These are phyloP conservation scores for Globodera ellingtonae DNA, from an alignment of 1,140 invertebrate species.

Conservation along the genomic window DNA sequence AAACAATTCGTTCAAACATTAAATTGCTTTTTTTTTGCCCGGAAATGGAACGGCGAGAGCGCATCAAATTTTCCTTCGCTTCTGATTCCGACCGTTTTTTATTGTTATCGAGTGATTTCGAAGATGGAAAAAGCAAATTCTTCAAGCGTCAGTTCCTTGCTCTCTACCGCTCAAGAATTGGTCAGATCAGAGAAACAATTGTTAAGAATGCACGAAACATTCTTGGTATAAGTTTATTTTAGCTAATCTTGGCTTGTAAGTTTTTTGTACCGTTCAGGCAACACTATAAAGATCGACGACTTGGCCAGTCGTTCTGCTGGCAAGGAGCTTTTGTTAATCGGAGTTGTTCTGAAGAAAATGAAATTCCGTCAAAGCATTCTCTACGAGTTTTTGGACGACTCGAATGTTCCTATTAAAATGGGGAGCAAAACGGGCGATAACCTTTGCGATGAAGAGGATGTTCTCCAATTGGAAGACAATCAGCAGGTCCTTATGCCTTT, in stretches of 20 bases:
- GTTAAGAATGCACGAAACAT: constrained; percentile 24
- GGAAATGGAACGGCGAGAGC: background rate
- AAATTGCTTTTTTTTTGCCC: no score
- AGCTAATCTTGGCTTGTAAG: background rate
- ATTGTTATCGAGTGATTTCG: background rate
- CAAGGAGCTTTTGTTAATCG: constrained; percentile 33
- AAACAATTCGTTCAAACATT: no score
- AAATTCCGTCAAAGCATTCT: constrained; percentile 45
- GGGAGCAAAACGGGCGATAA: constrained; percentile 27
- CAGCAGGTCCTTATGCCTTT: constrained; percentile 35
- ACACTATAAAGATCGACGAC: constrained; percentile 5
- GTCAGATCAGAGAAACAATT: background rate
- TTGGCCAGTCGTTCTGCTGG: constrained; percentile 10
- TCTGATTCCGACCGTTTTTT: constrained; percentile 3
- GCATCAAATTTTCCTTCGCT: background rate
- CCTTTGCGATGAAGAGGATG: constrained; percentile 31
- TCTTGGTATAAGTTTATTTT: constrained; percentile 19
- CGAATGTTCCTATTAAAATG: constrained; percentile 34
- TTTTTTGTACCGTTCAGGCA: constrained; percentile 14
- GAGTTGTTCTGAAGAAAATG: constrained; percentile 43
- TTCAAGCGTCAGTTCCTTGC: constrained; percentile 16
- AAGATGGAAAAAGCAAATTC: constrained; percentile 14
- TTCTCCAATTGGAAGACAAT: constrained; percentile 44
- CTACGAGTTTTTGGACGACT: constrained; percentile 41
- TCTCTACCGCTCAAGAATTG: constrained; percentile 19